Evolutionary conservation across 2,113 vertebrate species (phyloP).

Genomic region (Gymnarchus niloticus): DNA sequence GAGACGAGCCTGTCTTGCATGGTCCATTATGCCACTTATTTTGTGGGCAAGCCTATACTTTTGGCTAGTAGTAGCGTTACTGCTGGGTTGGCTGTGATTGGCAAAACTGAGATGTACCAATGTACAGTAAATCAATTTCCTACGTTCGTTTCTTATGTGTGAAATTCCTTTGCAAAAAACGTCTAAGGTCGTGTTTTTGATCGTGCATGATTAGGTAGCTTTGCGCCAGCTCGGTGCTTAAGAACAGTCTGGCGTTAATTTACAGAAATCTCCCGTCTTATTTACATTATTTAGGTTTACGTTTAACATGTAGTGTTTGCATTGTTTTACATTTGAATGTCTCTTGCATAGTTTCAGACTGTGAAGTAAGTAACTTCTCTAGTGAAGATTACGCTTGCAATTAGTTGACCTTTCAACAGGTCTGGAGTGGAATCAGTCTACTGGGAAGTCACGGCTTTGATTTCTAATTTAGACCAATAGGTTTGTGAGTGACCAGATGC

Average conservation of each 20-base stretch:
- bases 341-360: not conserved
- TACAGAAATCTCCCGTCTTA: not conserved
- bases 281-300: not conserved
- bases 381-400: not conserved
- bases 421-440: not conserved
- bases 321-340: not conserved
- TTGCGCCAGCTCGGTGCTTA: not conserved
- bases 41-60: not conserved
- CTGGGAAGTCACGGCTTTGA: not conserved
- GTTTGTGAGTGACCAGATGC: not conserved
- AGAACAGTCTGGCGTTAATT: too few relatives aligned
- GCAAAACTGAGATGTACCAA: not conserved
- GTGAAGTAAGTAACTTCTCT: not conserved
- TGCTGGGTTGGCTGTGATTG: not conserved
- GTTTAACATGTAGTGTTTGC: not conserved
- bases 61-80: not conserved
- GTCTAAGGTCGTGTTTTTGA: not conserved
- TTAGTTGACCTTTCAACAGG: not conserved
- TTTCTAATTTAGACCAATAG: too few relatives aligned
- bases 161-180: not conserved
- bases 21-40: not conserved
- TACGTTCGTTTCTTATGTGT: not conserved
- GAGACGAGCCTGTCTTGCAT: too few relatives aligned
- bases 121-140: too few relatives aligned
- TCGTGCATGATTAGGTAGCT: not conserved